A percentile compares a stretch with the other conserved stretches of the same genome.
Evolutionary conservation across 2,888 invertebrate species (phyloP).

Genomic region (Torymus auratus): DNA sequence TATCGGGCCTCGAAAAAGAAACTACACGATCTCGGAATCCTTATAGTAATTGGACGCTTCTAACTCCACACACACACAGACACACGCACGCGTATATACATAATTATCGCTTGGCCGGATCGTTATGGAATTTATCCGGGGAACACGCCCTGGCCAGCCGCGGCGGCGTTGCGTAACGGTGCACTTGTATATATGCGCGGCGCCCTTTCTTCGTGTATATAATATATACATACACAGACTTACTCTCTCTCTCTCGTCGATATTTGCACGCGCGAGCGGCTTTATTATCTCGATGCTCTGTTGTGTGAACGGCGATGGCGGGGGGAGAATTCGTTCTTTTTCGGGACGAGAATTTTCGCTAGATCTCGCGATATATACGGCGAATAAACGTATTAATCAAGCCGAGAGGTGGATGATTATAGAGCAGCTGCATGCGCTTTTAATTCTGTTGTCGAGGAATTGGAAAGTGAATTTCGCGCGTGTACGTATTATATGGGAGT

Average conservation of each 20-base stretch:
- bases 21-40: too few relatives aligned
- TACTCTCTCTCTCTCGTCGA: too few relatives aligned
- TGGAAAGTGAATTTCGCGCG: slow-evolving; percentile 31
- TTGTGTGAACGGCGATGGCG: background rate
- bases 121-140: slow-evolving; percentile 70
- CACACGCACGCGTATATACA: background rate
- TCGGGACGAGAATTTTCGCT: too few relatives aligned
- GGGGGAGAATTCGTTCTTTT: too few relatives aligned
- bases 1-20: too few relatives aligned
- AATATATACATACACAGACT: too few relatives aligned
- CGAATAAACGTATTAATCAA: slow-evolving; percentile 53
- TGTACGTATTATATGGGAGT: background rate
- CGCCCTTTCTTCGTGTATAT: too few relatives aligned
- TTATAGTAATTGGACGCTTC: too few relatives aligned
- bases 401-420: slow-evolving; percentile 30
- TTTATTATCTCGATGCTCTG: slow-evolving; percentile 2
- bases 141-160: slow-evolving; percentile 63
- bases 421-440: background rate
- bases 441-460: slow-evolving; percentile 20
- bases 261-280: slow-evolving; percentile 56
- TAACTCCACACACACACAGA: too few relatives aligned
- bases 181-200: slow-evolving; percentile 36
- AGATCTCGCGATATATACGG: too few relatives aligned
- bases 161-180: slow-evolving; percentile 65
- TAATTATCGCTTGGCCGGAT: slow-evolving; percentile 67